phyloP scores from a whole-genome alignment of 2,113 vertebrate genomes.

The Laterallus jamaicensis region DNA sequence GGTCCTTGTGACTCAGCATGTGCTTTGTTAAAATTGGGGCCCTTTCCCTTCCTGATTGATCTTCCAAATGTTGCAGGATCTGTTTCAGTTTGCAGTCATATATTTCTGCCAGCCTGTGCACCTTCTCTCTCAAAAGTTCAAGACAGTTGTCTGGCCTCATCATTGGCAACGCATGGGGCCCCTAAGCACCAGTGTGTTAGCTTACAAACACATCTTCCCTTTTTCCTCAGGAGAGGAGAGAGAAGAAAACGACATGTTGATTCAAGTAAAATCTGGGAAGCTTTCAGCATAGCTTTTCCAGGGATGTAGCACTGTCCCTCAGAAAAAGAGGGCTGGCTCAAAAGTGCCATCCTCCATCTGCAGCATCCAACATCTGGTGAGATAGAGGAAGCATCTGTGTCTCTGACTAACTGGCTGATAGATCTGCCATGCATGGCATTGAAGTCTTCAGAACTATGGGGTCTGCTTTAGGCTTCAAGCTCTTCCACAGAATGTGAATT shows the following conservation, averaged over 20 bases:
- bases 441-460: not conserved
- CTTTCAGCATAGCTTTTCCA: not conserved
- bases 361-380: not conserved
- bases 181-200: not conserved
- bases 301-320: not conserved
- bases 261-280: not conserved
- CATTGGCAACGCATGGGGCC: no score
- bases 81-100: not conserved
- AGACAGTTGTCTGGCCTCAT: not conserved
- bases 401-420: not conserved
- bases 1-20: not conserved
- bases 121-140: not conserved
- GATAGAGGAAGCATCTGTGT: not conserved
- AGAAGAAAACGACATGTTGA: not conserved
- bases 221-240: not conserved
- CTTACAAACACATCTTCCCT: not conserved
- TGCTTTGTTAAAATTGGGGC: not conserved
- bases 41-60: not conserved
- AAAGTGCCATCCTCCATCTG: not conserved
- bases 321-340: not conserved
- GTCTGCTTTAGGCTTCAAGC: not conserved
- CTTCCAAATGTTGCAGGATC: not conserved
- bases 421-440: not conserved
- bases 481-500: not conserved
- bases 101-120: not conserved